A percentile compares a stretch with the other conserved stretches of the same genome.
These are phyloP conservation scores for Pedicia rivosa DNA, from an alignment of 2,888 invertebrate species.

Conservation along the genomic window DNA sequence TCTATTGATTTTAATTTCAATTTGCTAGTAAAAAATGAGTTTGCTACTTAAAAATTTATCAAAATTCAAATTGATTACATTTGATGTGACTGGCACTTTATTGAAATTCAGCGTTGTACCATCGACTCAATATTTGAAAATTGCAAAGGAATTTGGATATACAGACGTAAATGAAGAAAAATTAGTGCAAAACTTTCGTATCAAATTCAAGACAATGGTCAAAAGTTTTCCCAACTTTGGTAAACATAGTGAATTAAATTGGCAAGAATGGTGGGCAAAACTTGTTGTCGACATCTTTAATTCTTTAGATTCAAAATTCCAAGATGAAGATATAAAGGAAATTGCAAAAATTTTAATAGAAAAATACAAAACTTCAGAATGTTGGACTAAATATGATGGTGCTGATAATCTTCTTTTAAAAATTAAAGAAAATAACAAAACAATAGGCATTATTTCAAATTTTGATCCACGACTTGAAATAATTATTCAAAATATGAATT, in stretches of 20 bases:
- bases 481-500: slow-evolving; percentile 44
- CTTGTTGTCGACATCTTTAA: slow-evolving; percentile 21
- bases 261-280: slow-evolving; percentile 69
- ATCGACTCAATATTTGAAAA: slow-evolving; percentile 51
- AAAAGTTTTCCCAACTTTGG: slow-evolving; percentile 67
- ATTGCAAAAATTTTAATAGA: slow-evolving; percentile 45
- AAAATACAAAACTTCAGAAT: slow-evolving; percentile 49
- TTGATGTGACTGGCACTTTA: slow-evolving; percentile 83
- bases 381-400: slow-evolving; percentile 54
- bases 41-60: slow-evolving; percentile 17
- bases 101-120: slow-evolving; percentile 47
- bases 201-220: slow-evolving; percentile 44
- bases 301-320: slow-evolving; percentile 16
- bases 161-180: slow-evolving; percentile 15
- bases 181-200: slow-evolving; percentile 39
- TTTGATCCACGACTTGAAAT: slow-evolving; percentile 64
- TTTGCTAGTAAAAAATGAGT: slow-evolving; percentile 5
- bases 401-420: slow-evolving; percentile 37
- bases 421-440: slow-evolving; percentile 27
- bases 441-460: slow-evolving; percentile 73
- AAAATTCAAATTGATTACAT: slow-evolving; percentile 47
- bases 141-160: slow-evolving; percentile 47
- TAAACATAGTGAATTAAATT: slow-evolving; percentile 40
- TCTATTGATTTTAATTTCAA: too few species aligned
- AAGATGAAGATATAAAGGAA: slow-evolving; percentile 13